Evolutionary conservation across 2,888 invertebrate genomes (phyloP), one percentile per base, ranked within the genome.

Genomic region (Fragum fragum): DNA sequence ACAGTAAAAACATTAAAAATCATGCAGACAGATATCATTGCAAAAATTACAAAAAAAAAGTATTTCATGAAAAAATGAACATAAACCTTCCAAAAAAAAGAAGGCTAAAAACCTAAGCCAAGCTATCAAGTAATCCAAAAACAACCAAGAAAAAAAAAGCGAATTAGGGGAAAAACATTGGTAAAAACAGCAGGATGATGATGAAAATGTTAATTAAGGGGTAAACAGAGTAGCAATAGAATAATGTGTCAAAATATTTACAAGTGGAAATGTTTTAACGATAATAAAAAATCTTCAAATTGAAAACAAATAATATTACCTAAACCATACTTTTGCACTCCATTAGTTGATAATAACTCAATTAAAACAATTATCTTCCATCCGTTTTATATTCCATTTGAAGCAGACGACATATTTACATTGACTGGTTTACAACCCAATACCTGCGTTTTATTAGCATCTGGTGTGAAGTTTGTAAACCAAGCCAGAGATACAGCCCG

Each of bases 401-500:
- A 66, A 66, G 66, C 42, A 66, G 39, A 42, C 42, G 47, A 66
- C 66, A 66, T 66, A 66, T 66, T 66, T 66, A 42, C 66, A 42
- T 21, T 66, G 66, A 66, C 66, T 66, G 66, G 66, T 66, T 66
- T 66, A 66, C 66, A 66, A 42, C 42, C 23, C 23, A 39, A 66
- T 66, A 66, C 66, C 66, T 66, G 39, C 26, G 32, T 66, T 66
- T 66, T 66, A 66, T 66, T 39, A 42, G 66, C 42, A n/a, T 42
- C 42, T 39, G 21, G 66, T 66, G 66, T 42, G 66, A 66, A 42
- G 47, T 42, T 66, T 66, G 66, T 66, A 42, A 66, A 21, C 66
- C 39, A 66, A 42, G 9, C 66, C 18, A n/a, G 26, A 26, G 21
- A 57, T 61, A 32, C 23, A 42, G 42, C 18, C 47, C n/a, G 39